These are phyloP conservation scores for Drosophila subquinaria DNA, from an alignment of 2,888 invertebrate genomes.

Conservation along the genomic window DNA sequence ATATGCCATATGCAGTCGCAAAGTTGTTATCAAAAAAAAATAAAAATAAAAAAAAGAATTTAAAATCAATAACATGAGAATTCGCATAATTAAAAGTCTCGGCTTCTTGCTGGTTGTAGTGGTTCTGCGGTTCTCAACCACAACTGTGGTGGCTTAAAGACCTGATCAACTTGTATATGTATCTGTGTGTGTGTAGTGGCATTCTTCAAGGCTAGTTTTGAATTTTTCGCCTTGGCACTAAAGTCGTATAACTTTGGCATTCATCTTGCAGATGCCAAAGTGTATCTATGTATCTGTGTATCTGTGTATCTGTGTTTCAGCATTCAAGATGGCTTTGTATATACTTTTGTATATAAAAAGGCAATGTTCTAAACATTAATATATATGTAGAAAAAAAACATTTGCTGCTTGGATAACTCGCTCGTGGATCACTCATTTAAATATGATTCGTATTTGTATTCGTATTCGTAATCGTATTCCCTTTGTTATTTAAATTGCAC, in stretches of 20 bases:
- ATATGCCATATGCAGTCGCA: conserved; percentile 26
- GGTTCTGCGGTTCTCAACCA: conserved; percentile 55
- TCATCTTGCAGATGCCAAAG: conserved; percentile 68
- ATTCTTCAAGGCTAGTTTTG: conserved; percentile 71
- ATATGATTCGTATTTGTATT: conserved; percentile 18
- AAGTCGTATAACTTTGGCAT: conserved; percentile 80
- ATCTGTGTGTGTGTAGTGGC: conserved; percentile 36
- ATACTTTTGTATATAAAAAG: conserved; percentile 11
- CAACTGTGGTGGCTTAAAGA: conserved; percentile 72
- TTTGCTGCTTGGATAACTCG: conserved; percentile 33
- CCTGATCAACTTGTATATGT: conserved; percentile 59
- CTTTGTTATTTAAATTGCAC: conserved; percentile 80
- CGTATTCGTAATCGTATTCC: conserved; percentile 17
- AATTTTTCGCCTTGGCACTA: conserved; percentile 79
- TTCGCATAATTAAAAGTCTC: conserved; percentile 56
- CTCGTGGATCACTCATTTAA: conserved; percentile 49
- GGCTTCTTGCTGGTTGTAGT: conserved; percentile 57
- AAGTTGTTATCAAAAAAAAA: background rate
- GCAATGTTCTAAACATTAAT: conserved; percentile 67
- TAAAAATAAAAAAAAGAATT: conserved; percentile 5
- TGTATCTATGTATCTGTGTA: conserved; percentile 45
- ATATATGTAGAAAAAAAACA: conserved; percentile 10
- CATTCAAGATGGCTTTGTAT: conserved; percentile 53
- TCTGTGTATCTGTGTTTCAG: conserved; percentile 9
- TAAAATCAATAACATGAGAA: conserved; percentile 43